Evolutionary conservation across 1,140 invertebrate species (phyloP), one percentile per base, ranked within the genome.

Genomic region (Drosophila seguyi): DNA sequence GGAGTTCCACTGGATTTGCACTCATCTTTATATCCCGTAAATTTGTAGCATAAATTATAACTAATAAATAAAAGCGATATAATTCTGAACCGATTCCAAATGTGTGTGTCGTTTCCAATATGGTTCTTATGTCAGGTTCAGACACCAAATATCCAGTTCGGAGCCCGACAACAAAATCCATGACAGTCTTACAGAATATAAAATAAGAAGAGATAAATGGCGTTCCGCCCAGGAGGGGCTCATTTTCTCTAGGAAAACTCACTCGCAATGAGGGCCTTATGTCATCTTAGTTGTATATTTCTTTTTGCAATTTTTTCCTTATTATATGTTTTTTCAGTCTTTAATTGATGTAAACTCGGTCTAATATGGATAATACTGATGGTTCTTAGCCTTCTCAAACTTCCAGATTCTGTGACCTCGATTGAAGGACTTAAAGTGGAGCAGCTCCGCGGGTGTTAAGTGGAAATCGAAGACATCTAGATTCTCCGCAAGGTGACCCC

Each of bases 391-490:
- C 59, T 79, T 82, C 34, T 71, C 50, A 47, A 79, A 84, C 36
- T 78, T 84, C 81, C 81, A 83, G 18, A 83, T 57, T 20, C 81
- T 52, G 0, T 50, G 27, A 14, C 56, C 66, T 13, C 25, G 20
- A 80, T 96, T 94, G 44, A 95, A 95, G 31, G 92, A 91, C 79
- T 94, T 94, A 31, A 96, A 94, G 6, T 91, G 71, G 0, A 91
- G 85, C n/a, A 96, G 93, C 83, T 97, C 96, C 25, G 94, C 94
- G 0, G 92, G 76, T 0, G 94, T 94, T 2, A 97, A 91, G 79
- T 94, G 88, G 92, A 98, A 97, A 92, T 97, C 96, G 81, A 97
- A 97, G 34, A 97, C 93, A 29, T 96, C 84, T 39, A 95, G 93
- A 90, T 98, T 98, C 81, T 96, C 94, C 48, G 93, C 87, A 44